Conservation (phyloP, 2,113 vertebrate genomes). For the Smithornis capensis region DNA sequence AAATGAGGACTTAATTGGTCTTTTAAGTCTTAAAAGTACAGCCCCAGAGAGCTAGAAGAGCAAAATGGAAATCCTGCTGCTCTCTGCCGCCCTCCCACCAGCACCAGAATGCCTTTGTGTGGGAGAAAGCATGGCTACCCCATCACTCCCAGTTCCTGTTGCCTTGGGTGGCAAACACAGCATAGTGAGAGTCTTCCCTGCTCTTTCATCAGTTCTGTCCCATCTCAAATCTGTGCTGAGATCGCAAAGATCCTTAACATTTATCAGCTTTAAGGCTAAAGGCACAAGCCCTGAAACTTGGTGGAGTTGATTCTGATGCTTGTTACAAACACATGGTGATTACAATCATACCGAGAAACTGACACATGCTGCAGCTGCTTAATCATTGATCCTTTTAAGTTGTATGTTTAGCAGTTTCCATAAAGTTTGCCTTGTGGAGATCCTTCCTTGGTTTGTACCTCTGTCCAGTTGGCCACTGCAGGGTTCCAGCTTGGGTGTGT, state of each 20-base stretch:
- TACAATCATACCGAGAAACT: not conserved
- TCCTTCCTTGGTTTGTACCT: not conserved
- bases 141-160: not conserved
- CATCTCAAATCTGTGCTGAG: not conserved
- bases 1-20: not conserved
- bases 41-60: not conserved
- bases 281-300: not conserved
- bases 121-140: not conserved
- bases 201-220: not conserved
- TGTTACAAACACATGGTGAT: not conserved
- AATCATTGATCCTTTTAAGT: not conserved
- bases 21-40: not conserved
- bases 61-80: not conserved
- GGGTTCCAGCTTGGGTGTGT: not conserved
- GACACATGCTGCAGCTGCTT: not conserved
- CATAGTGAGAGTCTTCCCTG: not conserved
- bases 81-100: not conserved
- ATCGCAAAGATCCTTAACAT: not conserved
- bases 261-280: not conserved
- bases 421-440: not conserved
- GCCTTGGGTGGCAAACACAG: not conserved
- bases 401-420: not conserved
- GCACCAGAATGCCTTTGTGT: fast-evolving
- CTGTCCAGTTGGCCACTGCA: not conserved
- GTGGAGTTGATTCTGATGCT: not conserved